phyloP scores from a whole-genome alignment of 2,888 invertebrate species.

The Morpho achilles region DNA sequence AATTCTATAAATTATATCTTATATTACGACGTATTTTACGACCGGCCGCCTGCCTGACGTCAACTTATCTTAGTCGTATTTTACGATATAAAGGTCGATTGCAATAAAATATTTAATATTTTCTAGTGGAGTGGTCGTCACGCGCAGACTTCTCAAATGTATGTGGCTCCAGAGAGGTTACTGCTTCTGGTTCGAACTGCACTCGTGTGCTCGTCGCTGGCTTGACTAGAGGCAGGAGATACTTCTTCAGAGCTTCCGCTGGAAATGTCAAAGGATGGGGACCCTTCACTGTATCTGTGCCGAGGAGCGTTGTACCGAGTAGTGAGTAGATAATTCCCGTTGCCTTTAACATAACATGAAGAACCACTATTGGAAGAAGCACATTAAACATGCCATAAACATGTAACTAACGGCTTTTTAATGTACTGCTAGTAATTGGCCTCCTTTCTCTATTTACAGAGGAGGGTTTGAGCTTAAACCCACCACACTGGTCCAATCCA shows the following conservation, averaged over 20 bases:
- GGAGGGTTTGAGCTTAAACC: no score
- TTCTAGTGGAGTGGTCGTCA: constrained; percentile 95
- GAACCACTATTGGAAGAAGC: no score
- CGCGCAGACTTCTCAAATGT: constrained; percentile 90
- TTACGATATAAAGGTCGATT: no score
- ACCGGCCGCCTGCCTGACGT: no score
- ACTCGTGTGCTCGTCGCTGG: constrained; percentile 78
- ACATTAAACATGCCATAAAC: no score
- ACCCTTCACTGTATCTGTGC: constrained; percentile 85
- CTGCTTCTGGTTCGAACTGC: constrained; percentile 55
- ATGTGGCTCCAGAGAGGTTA: constrained; percentile 88
- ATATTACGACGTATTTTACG: no score
- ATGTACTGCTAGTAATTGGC: no score
- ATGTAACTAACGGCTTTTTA: no score
- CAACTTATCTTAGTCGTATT: no score
- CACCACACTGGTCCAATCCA: no score
- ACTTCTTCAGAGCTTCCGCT: constrained; percentile 94
- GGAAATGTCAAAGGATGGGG: constrained; percentile 97
- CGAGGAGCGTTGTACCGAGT: constrained; percentile 92
- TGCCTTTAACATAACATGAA: neutral
- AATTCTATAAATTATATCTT: no score
- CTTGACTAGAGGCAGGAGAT: constrained; percentile 90
- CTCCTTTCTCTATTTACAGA: no score
- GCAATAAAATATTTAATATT: neutral
- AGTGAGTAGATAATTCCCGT: constrained; percentile 79